A percentile compares a stretch with the other conserved stretches of the same genome.
Evolutionary conservation across 2,888 invertebrate species (phyloP).

Genomic region (Gandaritis pyraliata): DNA sequence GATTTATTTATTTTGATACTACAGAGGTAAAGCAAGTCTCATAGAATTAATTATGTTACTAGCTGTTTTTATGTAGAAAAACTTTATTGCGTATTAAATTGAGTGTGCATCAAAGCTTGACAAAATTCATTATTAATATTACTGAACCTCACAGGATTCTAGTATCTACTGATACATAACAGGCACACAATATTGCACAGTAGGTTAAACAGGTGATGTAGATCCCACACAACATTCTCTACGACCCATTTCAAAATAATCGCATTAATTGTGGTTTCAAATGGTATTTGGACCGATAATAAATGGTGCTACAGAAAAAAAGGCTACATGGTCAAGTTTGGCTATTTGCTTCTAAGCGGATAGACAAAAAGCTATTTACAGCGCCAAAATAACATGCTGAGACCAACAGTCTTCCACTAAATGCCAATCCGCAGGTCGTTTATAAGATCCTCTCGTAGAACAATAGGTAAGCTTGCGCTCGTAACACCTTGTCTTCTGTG

Average conservation of each 20-base stretch:
- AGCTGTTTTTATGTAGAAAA: background rate
- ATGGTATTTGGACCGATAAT: slow-evolving; percentile 2
- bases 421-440: slow-evolving; percentile 66
- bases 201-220: background rate
- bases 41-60: background rate
- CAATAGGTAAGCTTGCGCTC: slow-evolving; percentile 96
- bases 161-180: slow-evolving; percentile 4
- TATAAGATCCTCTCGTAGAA: slow-evolving; percentile 97
- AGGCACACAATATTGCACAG: slow-evolving; percentile 5
- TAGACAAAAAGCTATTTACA: slow-evolving; percentile 64
- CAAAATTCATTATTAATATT: too few species aligned
- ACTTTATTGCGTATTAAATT: background rate
- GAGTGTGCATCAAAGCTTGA: background rate
- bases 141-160: background rate
- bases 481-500: slow-evolving; percentile 90
- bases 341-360: slow-evolving; percentile 23
- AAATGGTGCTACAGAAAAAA: slow-evolving; percentile 1
- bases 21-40: slow-evolving; percentile 18
- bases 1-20: slow-evolving; percentile 8
- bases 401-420: slow-evolving; percentile 74
- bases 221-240: background rate
- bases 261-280: background rate
- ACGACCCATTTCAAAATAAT: background rate
- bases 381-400: slow-evolving; percentile 42
- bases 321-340: slow-evolving; percentile 1